Evolutionary conservation across 2,888 invertebrate genomes (phyloP).

Genomic region (Chesias legatella): DNA sequence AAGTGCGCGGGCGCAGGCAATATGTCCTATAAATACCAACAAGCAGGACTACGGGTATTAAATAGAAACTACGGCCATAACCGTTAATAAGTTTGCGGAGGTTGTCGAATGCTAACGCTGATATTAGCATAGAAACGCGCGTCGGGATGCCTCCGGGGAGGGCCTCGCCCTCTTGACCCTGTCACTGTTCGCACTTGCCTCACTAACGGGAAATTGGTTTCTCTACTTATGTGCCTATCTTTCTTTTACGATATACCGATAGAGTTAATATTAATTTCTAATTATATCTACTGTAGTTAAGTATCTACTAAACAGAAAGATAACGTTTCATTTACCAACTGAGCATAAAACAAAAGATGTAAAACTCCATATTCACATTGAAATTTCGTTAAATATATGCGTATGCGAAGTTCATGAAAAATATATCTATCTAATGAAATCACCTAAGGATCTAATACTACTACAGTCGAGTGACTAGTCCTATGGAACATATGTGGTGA

Average conservation of each 20-base stretch:
- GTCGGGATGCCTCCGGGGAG: conserved; percentile 62
- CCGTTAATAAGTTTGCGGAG: conserved; percentile 72
- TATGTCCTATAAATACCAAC: conserved; percentile 44
- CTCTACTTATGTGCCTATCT: conserved; percentile 42
- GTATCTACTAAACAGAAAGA: background rate
- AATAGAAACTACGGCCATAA: conserved; percentile 65
- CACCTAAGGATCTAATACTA: too few species aligned
- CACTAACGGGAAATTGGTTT: conserved; percentile 71
- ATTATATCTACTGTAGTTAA: conserved; percentile 30
- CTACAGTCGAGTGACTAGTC: too few species aligned
- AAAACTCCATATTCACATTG: too few species aligned
- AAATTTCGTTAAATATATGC: too few species aligned
- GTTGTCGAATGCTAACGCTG: conserved; percentile 63
- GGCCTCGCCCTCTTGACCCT: conserved; percentile 74
- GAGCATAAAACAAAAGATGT: too few species aligned
- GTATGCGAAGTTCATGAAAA: too few species aligned
- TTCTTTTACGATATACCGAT: conserved; percentile 43
- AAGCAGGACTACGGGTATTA: conserved; percentile 55
- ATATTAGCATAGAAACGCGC: conserved; percentile 77
- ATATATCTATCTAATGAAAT: too few species aligned
- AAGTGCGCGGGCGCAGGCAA: conserved; percentile 54
- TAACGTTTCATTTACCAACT: too few species aligned
- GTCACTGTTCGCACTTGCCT: conserved; percentile 67
- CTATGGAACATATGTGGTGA: too few species aligned
- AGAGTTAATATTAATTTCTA: conserved; percentile 43